phyloP scores from a whole-genome alignment of 2,797 vertebrate genomes.

The Gastrophryne carolinensis region DNA sequence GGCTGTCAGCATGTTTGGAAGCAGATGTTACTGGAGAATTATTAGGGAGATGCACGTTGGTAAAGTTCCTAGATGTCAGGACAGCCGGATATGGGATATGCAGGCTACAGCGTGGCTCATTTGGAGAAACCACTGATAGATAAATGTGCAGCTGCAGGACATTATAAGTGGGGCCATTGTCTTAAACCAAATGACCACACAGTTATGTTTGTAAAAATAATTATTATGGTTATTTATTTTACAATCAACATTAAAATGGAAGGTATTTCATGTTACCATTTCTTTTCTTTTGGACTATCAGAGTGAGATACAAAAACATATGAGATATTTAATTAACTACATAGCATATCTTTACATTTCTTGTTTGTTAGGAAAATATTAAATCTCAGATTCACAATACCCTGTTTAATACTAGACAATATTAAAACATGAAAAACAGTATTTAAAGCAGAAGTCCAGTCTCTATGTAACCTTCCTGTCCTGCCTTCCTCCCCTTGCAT shows the following conservation, averaged over 20 bases:
- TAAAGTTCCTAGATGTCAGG: conserved; percentile 47
- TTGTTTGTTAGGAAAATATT: too few relatives aligned
- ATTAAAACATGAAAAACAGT: too few relatives aligned
- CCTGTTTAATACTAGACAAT: too few relatives aligned
- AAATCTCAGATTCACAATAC: too few relatives aligned
- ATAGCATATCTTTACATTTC: too few relatives aligned
- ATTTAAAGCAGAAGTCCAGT: too few relatives aligned
- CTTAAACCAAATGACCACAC: background rate
- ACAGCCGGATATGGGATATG: conserved; percentile 43
- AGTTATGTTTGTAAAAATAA: background rate
- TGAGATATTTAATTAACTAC: too few relatives aligned
- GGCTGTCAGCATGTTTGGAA: conserved; percentile 61
- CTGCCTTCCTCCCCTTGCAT: too few relatives aligned
- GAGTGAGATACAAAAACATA: too few relatives aligned
- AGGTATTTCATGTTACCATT: background rate
- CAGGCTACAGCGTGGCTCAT: conserved; percentile 43
- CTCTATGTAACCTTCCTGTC: too few relatives aligned
- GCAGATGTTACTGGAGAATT: conserved; percentile 59
- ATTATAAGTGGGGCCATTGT: conserved; percentile 11
- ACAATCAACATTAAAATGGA: background rate
- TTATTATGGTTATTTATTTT: background rate
- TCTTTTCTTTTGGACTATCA: background rate
- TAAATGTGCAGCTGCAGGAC: conserved; percentile 33
- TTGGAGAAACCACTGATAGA: background rate
- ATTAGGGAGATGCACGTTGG: conserved; percentile 48